Evolutionary conservation across 2,888 invertebrate genomes (phyloP).

Genomic region (Epirrita christyi): DNA sequence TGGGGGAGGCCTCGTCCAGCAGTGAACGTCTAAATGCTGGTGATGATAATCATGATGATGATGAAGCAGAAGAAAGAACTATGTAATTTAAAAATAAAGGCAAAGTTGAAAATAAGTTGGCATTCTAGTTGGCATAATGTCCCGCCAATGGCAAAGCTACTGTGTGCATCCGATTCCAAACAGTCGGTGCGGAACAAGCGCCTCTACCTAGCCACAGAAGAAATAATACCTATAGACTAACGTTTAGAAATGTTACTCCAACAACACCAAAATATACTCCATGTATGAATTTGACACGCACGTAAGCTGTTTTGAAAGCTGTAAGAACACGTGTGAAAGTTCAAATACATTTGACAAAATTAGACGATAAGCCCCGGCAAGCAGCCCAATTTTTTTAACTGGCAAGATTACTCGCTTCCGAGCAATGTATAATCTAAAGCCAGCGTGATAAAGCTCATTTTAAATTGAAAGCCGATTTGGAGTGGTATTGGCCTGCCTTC

Average conservation of each 20-base stretch:
- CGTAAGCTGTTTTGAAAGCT: no score
- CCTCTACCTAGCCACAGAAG: no score
- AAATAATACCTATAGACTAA: no score
- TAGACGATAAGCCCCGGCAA: not conserved
- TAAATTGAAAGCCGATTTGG: not conserved
- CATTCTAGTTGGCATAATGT: conserved; percentile 3
- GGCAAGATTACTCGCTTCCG: not conserved
- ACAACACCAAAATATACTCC: no score
- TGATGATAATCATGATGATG: no score
- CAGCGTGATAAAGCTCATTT: conserved; percentile 1
- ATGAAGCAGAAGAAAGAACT: no score
- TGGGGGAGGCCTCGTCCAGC: no score
- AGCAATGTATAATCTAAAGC: not conserved
- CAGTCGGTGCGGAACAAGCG: conserved; percentile 16
- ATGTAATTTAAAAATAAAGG: no score
- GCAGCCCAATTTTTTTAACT: not conserved
- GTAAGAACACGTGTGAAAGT: no score
- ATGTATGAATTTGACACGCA: no score
- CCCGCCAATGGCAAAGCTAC: conserved; percentile 11
- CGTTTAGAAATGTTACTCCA: no score
- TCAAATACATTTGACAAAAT: not conserved
- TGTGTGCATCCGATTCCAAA: conserved; percentile 17
- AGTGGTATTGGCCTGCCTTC: conserved; percentile 49
- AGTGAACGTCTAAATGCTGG: no score
- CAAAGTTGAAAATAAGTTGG: not conserved